Conservation (phyloP, 2,113 vertebrate genomes). For the Picathartes gymnocephalus region DNA sequence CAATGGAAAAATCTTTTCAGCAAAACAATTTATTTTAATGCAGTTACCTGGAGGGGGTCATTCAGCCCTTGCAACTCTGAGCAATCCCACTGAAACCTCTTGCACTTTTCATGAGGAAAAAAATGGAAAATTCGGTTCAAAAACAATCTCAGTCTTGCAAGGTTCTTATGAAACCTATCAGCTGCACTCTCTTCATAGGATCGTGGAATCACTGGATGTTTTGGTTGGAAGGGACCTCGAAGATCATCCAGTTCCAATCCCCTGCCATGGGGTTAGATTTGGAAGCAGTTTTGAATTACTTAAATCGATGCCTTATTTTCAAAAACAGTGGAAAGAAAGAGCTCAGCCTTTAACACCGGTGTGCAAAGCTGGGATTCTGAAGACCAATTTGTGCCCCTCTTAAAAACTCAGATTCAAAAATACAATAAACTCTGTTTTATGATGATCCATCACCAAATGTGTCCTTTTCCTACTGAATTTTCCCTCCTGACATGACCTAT, state of each 20-base stretch:
- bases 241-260: background rate
- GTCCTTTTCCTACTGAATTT: background rate
- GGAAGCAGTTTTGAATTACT: background rate
- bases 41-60: background rate
- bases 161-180: background rate
- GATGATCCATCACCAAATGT: background rate
- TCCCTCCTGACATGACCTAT: rapidly evolving
- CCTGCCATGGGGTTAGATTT: background rate
- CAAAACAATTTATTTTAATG: background rate
- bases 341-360: background rate
- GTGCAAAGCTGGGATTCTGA: background rate
- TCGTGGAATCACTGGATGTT: background rate
- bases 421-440: rapidly evolving
- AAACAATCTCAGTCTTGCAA: background rate
- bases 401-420: background rate
- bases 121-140: background rate
- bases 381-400: background rate
- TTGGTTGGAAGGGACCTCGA: background rate
- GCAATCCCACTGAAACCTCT: background rate
- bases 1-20: background rate
- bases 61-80: background rate
- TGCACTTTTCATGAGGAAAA: background rate
- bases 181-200: background rate
- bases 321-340: background rate
- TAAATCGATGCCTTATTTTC: background rate